Conservation (phyloP, 2,113 vertebrate genomes). For the Phrynosoma blainvillii region DNA sequence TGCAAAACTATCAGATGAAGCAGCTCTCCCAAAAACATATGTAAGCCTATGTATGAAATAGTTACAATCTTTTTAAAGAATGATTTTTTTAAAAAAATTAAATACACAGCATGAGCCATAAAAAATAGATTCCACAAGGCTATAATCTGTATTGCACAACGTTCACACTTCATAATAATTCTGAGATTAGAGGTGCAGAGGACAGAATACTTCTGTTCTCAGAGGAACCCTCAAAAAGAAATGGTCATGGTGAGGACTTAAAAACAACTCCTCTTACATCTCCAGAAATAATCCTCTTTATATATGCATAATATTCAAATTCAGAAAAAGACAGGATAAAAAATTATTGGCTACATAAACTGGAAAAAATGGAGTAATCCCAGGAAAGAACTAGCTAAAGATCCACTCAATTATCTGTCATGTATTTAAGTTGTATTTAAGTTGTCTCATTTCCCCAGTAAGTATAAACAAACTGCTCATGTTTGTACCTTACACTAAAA, state of each 20-base stretch:
- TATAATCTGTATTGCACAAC: background rate
- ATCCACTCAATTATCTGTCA: too few relatives aligned
- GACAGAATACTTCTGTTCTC: background rate
- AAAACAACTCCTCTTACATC: background rate
- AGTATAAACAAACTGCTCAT: background rate
- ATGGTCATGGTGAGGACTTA: background rate
- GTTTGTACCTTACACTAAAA: background rate
- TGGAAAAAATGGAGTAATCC: too few relatives aligned
- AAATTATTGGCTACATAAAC: background rate
- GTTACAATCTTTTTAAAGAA: conserved; percentile 1
- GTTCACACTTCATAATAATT: background rate
- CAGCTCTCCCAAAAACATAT: background rate
- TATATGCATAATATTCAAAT: background rate
- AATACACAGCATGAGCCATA: background rate
- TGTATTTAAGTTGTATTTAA: too few relatives aligned
- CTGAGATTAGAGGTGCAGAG: background rate
- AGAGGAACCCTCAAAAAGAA: background rate
- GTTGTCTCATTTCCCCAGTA: too few relatives aligned
- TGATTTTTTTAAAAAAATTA: background rate
- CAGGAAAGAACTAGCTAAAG: too few relatives aligned
- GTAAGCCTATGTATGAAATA: conserved; percentile 5
- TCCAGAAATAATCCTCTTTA: background rate
- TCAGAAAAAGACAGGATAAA: background rate
- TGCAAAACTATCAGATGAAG: conserved; percentile 5
- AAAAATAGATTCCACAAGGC: background rate